Evolutionary conservation across 2,113 vertebrate species (phyloP).

Genomic region (Blennius ocellaris): DNA sequence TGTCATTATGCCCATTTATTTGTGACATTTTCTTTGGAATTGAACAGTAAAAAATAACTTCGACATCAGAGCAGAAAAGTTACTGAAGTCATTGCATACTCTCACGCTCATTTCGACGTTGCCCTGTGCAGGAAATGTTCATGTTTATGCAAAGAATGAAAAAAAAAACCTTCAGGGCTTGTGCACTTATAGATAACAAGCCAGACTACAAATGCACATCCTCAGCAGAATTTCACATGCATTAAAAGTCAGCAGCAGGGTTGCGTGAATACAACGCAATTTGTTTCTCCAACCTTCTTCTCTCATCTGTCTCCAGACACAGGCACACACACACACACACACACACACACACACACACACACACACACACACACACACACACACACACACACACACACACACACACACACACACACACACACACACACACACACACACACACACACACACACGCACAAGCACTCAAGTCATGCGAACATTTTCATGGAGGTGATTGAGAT

Average conservation of each 20-base stretch:
- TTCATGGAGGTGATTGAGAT: constrained; percentile 40
- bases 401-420: background rate
- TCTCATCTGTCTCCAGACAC: constrained; percentile 23
- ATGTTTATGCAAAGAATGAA: constrained; percentile 3
- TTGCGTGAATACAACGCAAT: constrained; percentile 34
- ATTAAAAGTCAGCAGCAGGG: constrained; percentile 62
- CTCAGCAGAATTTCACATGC: constrained; percentile 65
- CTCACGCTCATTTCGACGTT: constrained; percentile 19
- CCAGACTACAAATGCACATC: constrained; percentile 40
- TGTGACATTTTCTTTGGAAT: constrained; percentile 9
- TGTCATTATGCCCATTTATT: no score
- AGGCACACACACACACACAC: background rate
- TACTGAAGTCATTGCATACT: constrained; percentile 11
- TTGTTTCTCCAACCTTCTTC: constrained; percentile 35
- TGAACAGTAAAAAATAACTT: constrained; percentile 12
- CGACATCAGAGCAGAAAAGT: background rate
- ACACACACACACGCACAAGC: background rate
- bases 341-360: background rate
- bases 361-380: background rate
- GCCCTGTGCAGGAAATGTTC: constrained; percentile 41
- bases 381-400: background rate
- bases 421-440: background rate
- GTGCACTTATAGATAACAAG: constrained; percentile 46
- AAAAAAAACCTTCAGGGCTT: constrained; percentile 50
- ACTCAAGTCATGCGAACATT: constrained; percentile 12